phyloP scores from a whole-genome alignment of 2,113 vertebrate species.

The Dromas ardeola region DNA sequence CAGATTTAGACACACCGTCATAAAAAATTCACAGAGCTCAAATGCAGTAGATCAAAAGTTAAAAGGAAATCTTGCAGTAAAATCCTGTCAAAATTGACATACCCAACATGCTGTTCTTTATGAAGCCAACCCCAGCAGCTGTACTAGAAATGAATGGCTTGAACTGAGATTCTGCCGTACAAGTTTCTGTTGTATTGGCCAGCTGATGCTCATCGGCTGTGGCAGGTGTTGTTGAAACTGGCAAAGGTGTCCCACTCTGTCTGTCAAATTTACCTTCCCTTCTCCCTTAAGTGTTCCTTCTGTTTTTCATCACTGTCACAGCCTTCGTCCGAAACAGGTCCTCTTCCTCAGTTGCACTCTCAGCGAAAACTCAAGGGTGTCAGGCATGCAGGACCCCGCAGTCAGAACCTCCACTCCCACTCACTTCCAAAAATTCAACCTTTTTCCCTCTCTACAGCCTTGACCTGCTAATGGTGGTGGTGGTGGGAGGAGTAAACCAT shows the following conservation, averaged over 20 bases:
- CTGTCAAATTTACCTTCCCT: not conserved
- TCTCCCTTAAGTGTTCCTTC: not conserved
- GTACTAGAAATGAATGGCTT: not conserved
- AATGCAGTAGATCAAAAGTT: not conserved
- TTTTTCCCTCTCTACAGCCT: not conserved
- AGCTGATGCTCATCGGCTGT: not conserved
- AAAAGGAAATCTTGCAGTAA: slow-evolving; percentile 18
- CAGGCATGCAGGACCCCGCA: not conserved
- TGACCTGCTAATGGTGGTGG: not conserved
- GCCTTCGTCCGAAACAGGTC: not conserved
- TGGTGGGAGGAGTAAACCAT: not conserved
- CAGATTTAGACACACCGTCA: not conserved
- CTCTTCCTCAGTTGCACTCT: not conserved
- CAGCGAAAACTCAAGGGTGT: not conserved
- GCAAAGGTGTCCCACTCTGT: not conserved
- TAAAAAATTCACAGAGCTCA: slow-evolving; percentile 1
- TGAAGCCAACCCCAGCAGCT: not conserved
- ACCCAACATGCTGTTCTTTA: not conserved
- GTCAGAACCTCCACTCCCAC: not conserved
- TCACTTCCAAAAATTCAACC: not conserved
- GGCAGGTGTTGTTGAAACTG: slow-evolving; percentile 32
- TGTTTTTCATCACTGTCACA: not conserved
- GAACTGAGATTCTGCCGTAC: not conserved
- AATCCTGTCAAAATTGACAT: slow-evolving; percentile 7
- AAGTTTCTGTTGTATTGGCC: not conserved